Evolutionary conservation across 2,113 vertebrate species (phyloP).

Genomic region (Plestiodon gilberti): DNA sequence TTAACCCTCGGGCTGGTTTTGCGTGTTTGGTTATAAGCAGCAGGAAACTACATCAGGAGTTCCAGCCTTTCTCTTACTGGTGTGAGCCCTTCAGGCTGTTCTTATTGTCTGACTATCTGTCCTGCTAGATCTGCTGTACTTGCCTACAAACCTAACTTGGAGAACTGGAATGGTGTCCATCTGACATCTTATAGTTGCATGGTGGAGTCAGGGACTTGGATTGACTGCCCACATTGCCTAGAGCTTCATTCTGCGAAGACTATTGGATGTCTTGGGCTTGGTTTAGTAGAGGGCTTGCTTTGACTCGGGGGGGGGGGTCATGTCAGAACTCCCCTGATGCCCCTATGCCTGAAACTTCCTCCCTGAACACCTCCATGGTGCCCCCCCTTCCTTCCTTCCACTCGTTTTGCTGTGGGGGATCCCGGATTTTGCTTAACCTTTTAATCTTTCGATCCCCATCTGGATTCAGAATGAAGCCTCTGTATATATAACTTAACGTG

Average conservation of each 20-base stretch:
- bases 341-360: not conserved
- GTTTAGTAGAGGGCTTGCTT: not conserved
- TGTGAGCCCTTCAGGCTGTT: too few relatives aligned
- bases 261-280: not conserved
- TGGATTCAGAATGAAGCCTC: not conserved
- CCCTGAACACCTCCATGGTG: not conserved
- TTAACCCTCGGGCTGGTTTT: too few relatives aligned
- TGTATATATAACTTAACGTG: not conserved
- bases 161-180: not conserved
- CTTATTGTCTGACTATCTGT: too few relatives aligned
- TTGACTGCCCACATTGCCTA: not conserved
- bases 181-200: not conserved
- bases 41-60: too few relatives aligned
- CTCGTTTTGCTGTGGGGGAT: not conserved
- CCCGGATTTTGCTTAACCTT: not conserved
- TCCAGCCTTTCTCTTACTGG: too few relatives aligned
- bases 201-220: not conserved
- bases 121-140: not conserved
- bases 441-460: not conserved
- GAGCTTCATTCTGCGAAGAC: not conserved
- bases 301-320: too few relatives aligned
- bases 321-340: not conserved
- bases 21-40: too few relatives aligned
- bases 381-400: not conserved
- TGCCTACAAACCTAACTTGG: not conserved